These are phyloP conservation scores for Erpornis zantholeuca DNA, from an alignment of 2,113 vertebrate species.

Conservation along the genomic window DNA sequence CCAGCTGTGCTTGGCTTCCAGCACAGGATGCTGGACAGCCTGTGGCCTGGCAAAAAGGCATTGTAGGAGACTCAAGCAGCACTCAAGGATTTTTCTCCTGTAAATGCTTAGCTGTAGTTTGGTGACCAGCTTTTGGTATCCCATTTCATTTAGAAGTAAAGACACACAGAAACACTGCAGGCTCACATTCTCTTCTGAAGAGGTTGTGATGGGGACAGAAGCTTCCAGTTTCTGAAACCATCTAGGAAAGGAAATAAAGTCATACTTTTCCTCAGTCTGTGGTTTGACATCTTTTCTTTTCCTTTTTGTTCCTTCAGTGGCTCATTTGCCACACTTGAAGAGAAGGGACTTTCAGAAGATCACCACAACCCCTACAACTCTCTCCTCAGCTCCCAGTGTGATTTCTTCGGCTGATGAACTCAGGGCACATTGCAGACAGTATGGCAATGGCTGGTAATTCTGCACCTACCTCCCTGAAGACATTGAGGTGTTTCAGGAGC, in stretches of 20 bases:
- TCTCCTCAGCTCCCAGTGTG: background rate
- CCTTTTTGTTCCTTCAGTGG: background rate
- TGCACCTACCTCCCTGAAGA: background rate
- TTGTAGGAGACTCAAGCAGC: background rate
- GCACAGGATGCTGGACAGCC: background rate
- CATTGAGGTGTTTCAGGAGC: background rate
- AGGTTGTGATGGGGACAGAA: background rate
- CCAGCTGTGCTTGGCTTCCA: background rate
- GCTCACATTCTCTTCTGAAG: background rate
- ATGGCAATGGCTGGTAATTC: background rate
- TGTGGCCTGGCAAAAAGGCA: background rate
- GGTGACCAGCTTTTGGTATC: background rate
- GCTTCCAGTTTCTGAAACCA: background rate
- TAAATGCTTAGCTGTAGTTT: background rate
- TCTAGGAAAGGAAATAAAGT: background rate
- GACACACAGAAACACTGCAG: background rate
- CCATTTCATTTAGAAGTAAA: background rate
- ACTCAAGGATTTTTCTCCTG: background rate
- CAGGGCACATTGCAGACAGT: background rate
- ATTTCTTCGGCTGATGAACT: background rate
- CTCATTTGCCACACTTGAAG: background rate
- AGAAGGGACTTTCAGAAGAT: background rate
- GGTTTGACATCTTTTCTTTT: background rate
- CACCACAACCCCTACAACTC: background rate
- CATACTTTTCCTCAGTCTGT: background rate